Evolutionary conservation across 2,113 vertebrate species (phyloP), one percentile per base, ranked within the genome.

Genomic region (Eublepharis macularius): DNA sequence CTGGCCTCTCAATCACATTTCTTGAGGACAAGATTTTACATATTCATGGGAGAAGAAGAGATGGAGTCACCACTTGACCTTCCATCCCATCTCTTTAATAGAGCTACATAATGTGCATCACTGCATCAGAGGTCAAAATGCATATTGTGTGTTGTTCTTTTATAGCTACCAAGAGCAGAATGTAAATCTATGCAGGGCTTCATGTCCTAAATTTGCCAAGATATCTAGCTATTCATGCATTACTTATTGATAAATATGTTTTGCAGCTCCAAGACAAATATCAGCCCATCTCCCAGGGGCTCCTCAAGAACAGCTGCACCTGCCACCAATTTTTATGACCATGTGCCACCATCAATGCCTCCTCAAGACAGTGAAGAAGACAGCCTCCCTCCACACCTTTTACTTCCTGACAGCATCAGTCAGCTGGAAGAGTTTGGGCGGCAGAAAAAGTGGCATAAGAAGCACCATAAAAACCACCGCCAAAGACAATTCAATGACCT

Each of bases 381-480:
- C 79, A 96, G 96, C 86, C 90, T 97, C 80, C 96, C 97, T 84
- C 97, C 98, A 57, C 98, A 99, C 87, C 97, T 99, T 89, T 95
- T 99, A 90, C 92, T 98, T 65, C 97, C 98, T 0, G 98, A 99
- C 93, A 99, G 98, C 92, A 98, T 99, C 92, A 99, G 98, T 93
- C 99, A 99, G 95, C 96, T 99, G 91, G 98, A 99, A 91, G 98
- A 99, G 91, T 99, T 99, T 32, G 98, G 99, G 36, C 94, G 98
- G 19, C 98, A 98, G 91, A 99, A 98, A 90, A 97, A 98, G 36
- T 96, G 96, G 96, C 98, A 97, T 80, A 97, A 97, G 90, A 98
- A 98, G 88, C 95, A 95, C 81, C 97, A 98, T 87, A 97, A 97
- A 1, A 94, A 96, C 43, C 97, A 98, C 41, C 96, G 97, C 75